These are phyloP conservation scores for Coenobita brevimanus DNA, from an alignment of 1,140 invertebrate species.

Conservation along the genomic window DNA sequence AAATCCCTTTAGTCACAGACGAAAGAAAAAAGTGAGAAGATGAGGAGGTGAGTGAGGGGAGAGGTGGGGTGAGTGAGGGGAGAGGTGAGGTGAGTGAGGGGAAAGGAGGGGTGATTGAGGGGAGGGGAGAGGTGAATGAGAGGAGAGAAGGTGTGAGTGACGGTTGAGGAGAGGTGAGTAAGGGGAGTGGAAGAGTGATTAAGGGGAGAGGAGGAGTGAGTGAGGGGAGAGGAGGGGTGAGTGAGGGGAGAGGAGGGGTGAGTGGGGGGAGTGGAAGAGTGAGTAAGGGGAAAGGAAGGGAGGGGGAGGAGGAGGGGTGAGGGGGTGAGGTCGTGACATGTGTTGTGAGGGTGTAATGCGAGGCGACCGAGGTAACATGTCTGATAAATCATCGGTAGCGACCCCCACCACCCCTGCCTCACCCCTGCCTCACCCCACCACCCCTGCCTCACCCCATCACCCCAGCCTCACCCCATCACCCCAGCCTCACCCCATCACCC, in stretches of 20 bases:
- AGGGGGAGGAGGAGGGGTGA: background rate
- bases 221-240: background rate
- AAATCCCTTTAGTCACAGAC: too few relatives aligned
- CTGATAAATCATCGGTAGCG: constrained; percentile 41
- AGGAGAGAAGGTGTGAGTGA: background rate
- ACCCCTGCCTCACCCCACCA: too few relatives aligned
- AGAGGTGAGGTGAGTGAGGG: background rate
- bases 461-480: too few relatives aligned
- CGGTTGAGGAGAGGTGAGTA: background rate
- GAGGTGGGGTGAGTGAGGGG: background rate
- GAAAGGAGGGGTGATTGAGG: background rate
- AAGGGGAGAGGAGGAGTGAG: background rate
- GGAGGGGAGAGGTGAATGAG: background rate
- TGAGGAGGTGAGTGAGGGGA: background rate
- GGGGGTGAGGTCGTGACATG: constrained; percentile 27
- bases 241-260: background rate
- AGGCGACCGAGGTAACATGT: constrained; percentile 22
- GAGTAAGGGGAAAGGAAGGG: background rate
- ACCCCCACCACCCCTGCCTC: background rate
- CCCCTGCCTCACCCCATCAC: too few relatives aligned
- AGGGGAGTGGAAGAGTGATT: background rate
- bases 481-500: too few relatives aligned
- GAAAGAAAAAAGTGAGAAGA: too few relatives aligned
- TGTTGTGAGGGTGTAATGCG: constrained; percentile 46
- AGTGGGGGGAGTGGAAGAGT: background rate